phyloP scores from a whole-genome alignment of 2,888 invertebrate species.

The Nesidiocoris tenuis region DNA sequence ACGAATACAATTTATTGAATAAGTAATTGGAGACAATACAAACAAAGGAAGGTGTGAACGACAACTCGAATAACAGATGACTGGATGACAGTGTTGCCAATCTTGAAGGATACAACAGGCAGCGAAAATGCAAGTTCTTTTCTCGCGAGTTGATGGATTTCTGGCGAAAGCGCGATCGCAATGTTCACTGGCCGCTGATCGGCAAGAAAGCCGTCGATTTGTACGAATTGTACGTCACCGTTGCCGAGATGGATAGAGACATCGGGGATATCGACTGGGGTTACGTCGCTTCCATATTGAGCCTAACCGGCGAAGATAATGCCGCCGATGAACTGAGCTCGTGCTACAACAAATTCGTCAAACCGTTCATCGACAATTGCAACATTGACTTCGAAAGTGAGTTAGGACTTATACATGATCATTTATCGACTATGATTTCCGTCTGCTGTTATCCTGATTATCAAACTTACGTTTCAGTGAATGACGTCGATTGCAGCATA shows the following conservation, averaged over 20 bases:
- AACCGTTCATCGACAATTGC: constrained; percentile 83
- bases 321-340: constrained; percentile 78
- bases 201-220: constrained; percentile 89
- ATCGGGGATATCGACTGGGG: constrained; percentile 63
- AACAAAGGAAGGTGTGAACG: too few relatives aligned
- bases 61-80: too few relatives aligned
- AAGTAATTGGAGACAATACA: too few relatives aligned
- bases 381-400: too few relatives aligned
- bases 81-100: too few relatives aligned
- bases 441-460: too few relatives aligned
- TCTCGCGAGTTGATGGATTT: constrained; percentile 95
- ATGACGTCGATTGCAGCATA: not conserved
- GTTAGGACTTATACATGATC: too few relatives aligned
- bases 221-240: constrained; percentile 82
- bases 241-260: constrained; percentile 84
- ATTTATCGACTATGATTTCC: too few relatives aligned
- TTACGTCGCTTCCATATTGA: not conserved
- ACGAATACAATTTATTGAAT: too few relatives aligned
- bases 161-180: constrained; percentile 93
- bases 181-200: constrained; percentile 88
- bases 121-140: constrained; percentile 54
- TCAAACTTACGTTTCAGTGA: not conserved
- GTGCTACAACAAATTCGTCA: constrained; percentile 89
- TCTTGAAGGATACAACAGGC: too few relatives aligned
- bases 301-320: constrained; percentile 60